These are phyloP conservation scores for Fringilla coelebs DNA, from an alignment of 2,797 vertebrate species.

Conservation along the genomic window DNA sequence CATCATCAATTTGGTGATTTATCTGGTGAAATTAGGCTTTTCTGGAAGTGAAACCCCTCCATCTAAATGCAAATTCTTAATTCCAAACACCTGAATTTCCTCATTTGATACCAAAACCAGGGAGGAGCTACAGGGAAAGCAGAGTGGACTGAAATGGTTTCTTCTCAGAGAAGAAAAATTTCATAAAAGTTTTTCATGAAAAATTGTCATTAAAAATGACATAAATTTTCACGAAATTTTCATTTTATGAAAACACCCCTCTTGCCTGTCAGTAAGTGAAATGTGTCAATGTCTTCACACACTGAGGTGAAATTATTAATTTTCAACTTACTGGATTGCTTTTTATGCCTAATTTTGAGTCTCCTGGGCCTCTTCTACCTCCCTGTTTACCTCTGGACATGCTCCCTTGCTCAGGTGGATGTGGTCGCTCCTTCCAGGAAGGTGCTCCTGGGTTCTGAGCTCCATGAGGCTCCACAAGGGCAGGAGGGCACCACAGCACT, in stretches of 20 bases:
- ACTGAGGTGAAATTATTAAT: not conserved
- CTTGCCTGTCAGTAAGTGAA: not conserved
- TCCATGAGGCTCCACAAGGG: rapidly evolving
- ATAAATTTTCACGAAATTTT: not conserved
- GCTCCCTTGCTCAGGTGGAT: not conserved
- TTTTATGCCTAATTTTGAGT: not conserved
- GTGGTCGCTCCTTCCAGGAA: not conserved
- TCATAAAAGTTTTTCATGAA: not conserved
- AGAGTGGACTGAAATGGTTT: not conserved
- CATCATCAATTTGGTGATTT: not conserved
- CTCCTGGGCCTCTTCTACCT: not conserved
- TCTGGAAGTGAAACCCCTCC: not conserved
- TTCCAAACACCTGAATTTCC: not conserved
- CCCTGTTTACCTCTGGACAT: not conserved
- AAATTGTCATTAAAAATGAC: not conserved
- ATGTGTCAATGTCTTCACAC: not conserved
- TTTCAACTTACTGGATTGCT: not conserved
- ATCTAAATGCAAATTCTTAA: not conserved
- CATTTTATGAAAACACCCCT: not conserved
- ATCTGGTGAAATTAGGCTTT: not conserved
- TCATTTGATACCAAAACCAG: not conserved
- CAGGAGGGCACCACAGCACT: not conserved
- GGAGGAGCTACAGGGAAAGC: not conserved
- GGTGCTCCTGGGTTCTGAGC: rapidly evolving
- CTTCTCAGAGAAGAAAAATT: not conserved